Percentiles rank a stretch among this genome's conserved stretches.
phyloP scores from a whole-genome alignment of 2,113 vertebrate genomes.

The Centropristis striata region DNA sequence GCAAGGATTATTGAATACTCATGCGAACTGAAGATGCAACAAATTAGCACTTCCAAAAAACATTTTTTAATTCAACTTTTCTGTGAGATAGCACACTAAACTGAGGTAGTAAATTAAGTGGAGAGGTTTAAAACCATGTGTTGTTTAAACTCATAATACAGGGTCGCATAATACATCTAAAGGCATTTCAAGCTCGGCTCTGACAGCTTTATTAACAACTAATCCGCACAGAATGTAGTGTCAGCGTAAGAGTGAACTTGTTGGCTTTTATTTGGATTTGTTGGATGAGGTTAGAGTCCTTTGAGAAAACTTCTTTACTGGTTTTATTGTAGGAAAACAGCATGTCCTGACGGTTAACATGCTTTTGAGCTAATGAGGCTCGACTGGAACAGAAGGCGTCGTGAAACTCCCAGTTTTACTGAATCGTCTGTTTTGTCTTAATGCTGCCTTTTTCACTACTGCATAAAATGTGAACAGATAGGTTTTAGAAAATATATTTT shows the following conservation, averaged over 20 bases:
- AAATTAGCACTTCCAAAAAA: slow-evolving; percentile 53
- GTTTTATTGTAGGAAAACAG: slow-evolving; percentile 22
- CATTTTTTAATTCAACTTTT: slow-evolving; percentile 12
- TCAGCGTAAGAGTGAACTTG: slow-evolving; percentile 3
- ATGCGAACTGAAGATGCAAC: slow-evolving; percentile 17
- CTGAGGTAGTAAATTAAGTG: slow-evolving; percentile 19
- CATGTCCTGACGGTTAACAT: slow-evolving; percentile 50
- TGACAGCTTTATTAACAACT: slow-evolving; percentile 41
- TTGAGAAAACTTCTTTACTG: slow-evolving; percentile 9
- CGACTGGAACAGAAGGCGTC: slow-evolving; percentile 3
- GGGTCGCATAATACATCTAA: background rate
- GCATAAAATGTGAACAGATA: slow-evolving; percentile 17
- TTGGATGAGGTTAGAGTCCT: slow-evolving; percentile 33
- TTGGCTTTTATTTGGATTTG: slow-evolving; percentile 34
- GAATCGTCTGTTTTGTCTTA: slow-evolving; percentile 12
- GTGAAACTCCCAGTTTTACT: slow-evolving; percentile 43
- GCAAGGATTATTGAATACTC: slow-evolving; percentile 32
- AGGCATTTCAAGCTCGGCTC: slow-evolving; percentile 7
- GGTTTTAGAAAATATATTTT: slow-evolving; percentile 1
- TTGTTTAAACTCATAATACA: slow-evolving; percentile 41
- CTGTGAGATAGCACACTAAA: slow-evolving; percentile 12
- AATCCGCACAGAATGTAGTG: slow-evolving; percentile 23
- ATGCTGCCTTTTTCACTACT: slow-evolving; percentile 25
- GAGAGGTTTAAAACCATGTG: slow-evolving; percentile 18
- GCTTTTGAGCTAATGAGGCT: slow-evolving; percentile 64